Base-by-base conservation (phyloP, 2,113 vertebrate species). In the Miniopterus natalensis region DNA sequence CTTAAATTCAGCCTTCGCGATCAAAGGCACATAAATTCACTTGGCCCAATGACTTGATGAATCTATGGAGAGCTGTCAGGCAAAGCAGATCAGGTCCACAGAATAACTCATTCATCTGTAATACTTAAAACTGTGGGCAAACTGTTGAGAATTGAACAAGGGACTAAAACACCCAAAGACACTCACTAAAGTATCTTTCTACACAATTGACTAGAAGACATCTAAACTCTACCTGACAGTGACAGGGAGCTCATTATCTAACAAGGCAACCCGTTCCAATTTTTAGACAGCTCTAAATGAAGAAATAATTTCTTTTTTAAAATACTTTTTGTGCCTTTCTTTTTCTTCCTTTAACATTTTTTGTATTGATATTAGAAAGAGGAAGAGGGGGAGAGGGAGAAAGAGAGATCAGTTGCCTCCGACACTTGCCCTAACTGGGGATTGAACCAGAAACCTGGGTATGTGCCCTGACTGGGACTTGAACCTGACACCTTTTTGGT, bases 11-110 rank as follows among this genome's bases (percentile, higher is more conserved):
- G 94, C 77, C 88, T 89, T 90, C 84, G 78, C 81, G 93, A 97
- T 95, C 93, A 96, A 97, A 97, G 61, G 31, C 89, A 90, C 83
- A 90, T 95, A 96, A 95, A 85, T 93, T 92, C 92, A 94, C 66
- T 85, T 79, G 81, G 84, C 45, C 89, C 89, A 94, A 12, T 95
- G 91, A 95, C 92, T 80, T 75, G 45, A 93, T 74, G 73, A 78
- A 92, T 94, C 57, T 94, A 63, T 79, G 45, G 65, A 96, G n/a
- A 97, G 65, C 75, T 95, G 86, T 63, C 88, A 96, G 61, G 80
- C 42, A 88, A 97, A 45, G 68, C n/a, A 96, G 68, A 61, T 83
- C n/a, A 96, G 79, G 42, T 81, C 59, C 66, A 86, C 65, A 90
- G 89, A 93, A 77, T 87, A 94, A 84, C 36, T 89, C 91, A 70